Conservation (phyloP, 1,140 invertebrate species). For the Micrasema longulum region DNA sequence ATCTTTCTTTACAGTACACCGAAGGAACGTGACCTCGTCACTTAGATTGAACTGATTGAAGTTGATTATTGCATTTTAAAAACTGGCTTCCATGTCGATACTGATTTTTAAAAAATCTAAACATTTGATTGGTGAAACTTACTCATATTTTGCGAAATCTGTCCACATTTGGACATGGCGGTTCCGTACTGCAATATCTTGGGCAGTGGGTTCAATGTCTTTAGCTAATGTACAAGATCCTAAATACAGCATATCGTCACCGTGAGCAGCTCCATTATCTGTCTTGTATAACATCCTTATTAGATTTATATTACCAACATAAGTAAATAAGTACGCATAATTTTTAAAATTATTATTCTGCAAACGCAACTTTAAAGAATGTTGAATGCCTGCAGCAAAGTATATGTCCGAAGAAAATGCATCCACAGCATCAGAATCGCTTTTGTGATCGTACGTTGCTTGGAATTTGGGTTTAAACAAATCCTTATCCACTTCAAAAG, state of each 20-base stretch:
- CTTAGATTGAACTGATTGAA: too few species aligned
- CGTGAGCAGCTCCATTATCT: slow-evolving; percentile 61
- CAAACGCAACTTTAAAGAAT: slow-evolving; percentile 49
- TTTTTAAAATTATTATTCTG: slow-evolving; percentile 52
- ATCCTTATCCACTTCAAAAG: slow-evolving; percentile 56
- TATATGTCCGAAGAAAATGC: slow-evolving; percentile 62
- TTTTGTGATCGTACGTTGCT: slow-evolving; percentile 56
- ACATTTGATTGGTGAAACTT: slow-evolving; percentile 44
- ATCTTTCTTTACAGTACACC: too few species aligned
- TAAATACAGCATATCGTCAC: slow-evolving; percentile 62
- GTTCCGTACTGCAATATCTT: slow-evolving; percentile 58
- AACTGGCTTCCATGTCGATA: too few species aligned
- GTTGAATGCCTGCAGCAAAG: slow-evolving; percentile 61
- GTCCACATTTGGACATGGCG: slow-evolving; percentile 67
- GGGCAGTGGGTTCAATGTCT: slow-evolving; percentile 54
- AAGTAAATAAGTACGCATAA: slow-evolving; percentile 62
- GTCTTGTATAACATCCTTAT: slow-evolving; percentile 59
- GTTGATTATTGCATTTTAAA: too few species aligned
- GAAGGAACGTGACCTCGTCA: too few species aligned
- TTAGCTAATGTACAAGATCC: slow-evolving; percentile 56
- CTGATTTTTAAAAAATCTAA: too few species aligned
- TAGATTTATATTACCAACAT: slow-evolving; percentile 62
- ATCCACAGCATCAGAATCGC: slow-evolving; percentile 56
- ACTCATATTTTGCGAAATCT: slow-evolving; percentile 67
- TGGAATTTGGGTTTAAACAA: slow-evolving; percentile 57